phyloP scores from a whole-genome alignment of 2,888 invertebrate species.

The Parnassius smintheus region DNA sequence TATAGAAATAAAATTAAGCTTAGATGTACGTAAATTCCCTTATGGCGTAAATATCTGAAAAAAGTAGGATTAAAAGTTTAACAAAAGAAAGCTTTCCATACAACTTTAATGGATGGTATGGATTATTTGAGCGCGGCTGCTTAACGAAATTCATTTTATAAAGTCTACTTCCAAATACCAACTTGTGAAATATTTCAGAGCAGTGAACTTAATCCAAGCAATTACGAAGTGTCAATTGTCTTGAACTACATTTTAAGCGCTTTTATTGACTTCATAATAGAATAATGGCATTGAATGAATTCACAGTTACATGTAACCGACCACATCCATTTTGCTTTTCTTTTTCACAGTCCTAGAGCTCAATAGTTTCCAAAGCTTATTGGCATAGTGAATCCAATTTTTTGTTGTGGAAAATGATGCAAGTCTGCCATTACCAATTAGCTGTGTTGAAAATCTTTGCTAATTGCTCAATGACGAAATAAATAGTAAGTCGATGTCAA shows the following conservation, averaged over 20 bases:
- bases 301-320: neutral
- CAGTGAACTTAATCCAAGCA: constrained; percentile 19
- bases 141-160: constrained; percentile 15
- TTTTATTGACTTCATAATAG: neutral
- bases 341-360: too few relatives aligned
- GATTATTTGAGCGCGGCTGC: constrained; percentile 11
- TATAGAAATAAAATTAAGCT: too few relatives aligned
- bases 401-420: too few relatives aligned
- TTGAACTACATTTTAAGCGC: constrained; percentile 11
- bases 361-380: too few relatives aligned
- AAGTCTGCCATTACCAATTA: too few relatives aligned
- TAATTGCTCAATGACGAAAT: too few relatives aligned
- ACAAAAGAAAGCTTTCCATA: constrained; percentile 11
- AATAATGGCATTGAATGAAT: neutral
- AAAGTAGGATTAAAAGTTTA: constrained; percentile 15
- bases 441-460: too few relatives aligned
- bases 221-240: constrained; percentile 18
- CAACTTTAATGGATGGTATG: constrained; percentile 19
- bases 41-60: neutral
- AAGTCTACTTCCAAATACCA: constrained; percentile 11
- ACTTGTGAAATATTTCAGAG: constrained; percentile 23
- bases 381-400: too few relatives aligned
- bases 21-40: too few relatives aligned
- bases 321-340: neutral
- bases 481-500: too few relatives aligned